Base-by-base conservation (phyloP, 2,797 vertebrate genomes). In the Coregonus suidteri region DNA sequence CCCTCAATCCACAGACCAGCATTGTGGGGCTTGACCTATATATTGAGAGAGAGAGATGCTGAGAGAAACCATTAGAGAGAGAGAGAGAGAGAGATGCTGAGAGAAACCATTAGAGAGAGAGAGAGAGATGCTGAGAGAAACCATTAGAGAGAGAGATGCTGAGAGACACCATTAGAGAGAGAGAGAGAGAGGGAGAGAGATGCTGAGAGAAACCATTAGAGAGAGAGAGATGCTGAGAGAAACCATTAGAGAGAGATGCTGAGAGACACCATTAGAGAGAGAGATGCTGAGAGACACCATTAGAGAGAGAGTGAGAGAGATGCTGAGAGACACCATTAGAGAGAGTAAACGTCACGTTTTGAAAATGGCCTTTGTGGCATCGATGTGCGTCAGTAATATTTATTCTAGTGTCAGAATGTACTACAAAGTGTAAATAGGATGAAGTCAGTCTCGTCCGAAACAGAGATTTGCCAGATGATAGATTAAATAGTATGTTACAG, bases 21-120 rank as follows among this genome's bases (percentile, higher is more conserved):
- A 88, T 85, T 80, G 76, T 78, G 75, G 81, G 82, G 75, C 76
- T 6, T n/a, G 20, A 64, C 62, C 62, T 64, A n/a, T 18, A 25
- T 64, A 6, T n/a, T 64, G 4, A 34, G 66, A 31, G 65, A 67
- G 20, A 34, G 65, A 20, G 20, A 20, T 20, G 20, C 20, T 20
- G 20, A 20, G 20, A 20, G 20, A 20, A 20, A 20, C 20, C 20
- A 20, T 20, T 20, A 20, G 20, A 20, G 20, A 20, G 20, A 20
- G 20, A 20, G 20, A 20, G 20, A 20, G 20, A 20, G 20, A 0
- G 37, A 18, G 56, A 67, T 25, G 41, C 41, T 47, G 41, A 47
- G 41, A 47, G 41, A 47, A 47, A 9, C 41, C 2, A 56, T 3
- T 13, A 56, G 31, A 25, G 25, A 25, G 25, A 25, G 25, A 25